Evolutionary conservation across 2,797 vertebrate species (phyloP).

Genomic region (Poeciliopsis infans): DNA sequence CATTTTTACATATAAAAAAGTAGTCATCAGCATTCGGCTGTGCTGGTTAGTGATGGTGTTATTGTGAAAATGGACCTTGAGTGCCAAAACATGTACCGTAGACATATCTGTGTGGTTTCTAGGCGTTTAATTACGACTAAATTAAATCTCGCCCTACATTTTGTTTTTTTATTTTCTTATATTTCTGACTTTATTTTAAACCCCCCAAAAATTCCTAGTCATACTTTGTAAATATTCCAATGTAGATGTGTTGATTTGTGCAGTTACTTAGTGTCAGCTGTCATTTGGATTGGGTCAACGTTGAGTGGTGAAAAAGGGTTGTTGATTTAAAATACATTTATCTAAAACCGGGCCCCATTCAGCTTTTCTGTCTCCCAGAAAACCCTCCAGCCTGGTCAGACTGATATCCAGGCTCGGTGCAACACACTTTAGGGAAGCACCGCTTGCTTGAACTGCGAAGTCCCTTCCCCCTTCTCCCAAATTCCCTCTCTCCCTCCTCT

Average conservation of each 20-base stretch:
- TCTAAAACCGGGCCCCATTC: constrained; percentile 58
- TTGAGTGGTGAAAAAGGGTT: not conserved
- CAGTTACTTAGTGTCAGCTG: not conserved
- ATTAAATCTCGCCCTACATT: not conserved
- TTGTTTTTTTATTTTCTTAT: not conserved
- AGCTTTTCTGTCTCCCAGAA: constrained; percentile 56
- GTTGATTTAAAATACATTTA: not conserved
- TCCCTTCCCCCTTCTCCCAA: constrained; percentile 79
- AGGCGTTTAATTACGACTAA: not conserved
- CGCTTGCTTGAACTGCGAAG: constrained; percentile 72
- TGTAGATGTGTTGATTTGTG: not conserved
- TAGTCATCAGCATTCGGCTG: not conserved
- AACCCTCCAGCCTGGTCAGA: constrained; percentile 65
- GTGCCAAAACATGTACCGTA: not conserved
- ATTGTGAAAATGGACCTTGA: not conserved
- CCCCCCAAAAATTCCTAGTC: not conserved
- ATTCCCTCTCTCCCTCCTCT: constrained; percentile 75
- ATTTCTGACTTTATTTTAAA: not conserved
- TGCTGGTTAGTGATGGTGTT: not conserved
- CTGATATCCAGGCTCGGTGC: constrained; percentile 70
- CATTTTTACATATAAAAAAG: not conserved
- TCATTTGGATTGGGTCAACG: not conserved
- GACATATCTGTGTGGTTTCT: not conserved
- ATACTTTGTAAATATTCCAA: not conserved
- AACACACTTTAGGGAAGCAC: constrained; percentile 70